Conservation (phyloP, 1,140 invertebrate species). For the Tetramorium alpestre region DNA sequence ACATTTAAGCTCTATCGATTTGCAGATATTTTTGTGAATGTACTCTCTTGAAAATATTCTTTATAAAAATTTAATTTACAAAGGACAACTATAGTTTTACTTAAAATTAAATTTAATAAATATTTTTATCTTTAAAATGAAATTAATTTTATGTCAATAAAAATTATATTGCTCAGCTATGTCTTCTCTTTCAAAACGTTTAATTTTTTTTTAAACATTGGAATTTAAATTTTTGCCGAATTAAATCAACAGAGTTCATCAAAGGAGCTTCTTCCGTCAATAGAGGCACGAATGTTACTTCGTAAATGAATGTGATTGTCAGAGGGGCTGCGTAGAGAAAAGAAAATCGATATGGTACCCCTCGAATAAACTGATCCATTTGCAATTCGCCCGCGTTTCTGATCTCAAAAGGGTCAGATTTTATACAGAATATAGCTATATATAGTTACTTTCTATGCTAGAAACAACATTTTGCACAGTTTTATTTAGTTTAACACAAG, state of each 20-base stretch:
- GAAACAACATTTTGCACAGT: not conserved
- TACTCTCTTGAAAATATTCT: not conserved
- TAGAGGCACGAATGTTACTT: conserved; percentile 19
- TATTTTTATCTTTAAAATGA: not conserved
- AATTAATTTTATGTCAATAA: not conserved
- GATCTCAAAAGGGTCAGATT: conserved; percentile 36
- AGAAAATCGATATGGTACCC: conserved; percentile 64
- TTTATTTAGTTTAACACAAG: not conserved
- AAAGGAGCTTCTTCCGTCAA: not conserved
- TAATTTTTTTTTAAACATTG: not conserved
- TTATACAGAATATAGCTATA: not conserved
- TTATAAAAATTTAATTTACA: not conserved
- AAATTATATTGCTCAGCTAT: not conserved
- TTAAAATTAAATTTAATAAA: not conserved
- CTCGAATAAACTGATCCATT: conserved; percentile 78
- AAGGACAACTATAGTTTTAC: not conserved
- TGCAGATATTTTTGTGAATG: conserved; percentile 4
- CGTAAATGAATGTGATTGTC: conserved; percentile 16
- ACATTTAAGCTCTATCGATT: not conserved
- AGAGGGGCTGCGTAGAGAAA: conserved; percentile 44
- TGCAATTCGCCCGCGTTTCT: conserved; percentile 71
- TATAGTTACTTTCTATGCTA: not conserved
- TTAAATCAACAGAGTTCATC: not conserved
- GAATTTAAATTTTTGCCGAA: not conserved
- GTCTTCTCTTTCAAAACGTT: not conserved